Percentiles rank a stretch among this genome's conserved stretches.
Conservation (phyloP, 1,140 invertebrate genomes). For the Procambarus clarkii region DNA sequence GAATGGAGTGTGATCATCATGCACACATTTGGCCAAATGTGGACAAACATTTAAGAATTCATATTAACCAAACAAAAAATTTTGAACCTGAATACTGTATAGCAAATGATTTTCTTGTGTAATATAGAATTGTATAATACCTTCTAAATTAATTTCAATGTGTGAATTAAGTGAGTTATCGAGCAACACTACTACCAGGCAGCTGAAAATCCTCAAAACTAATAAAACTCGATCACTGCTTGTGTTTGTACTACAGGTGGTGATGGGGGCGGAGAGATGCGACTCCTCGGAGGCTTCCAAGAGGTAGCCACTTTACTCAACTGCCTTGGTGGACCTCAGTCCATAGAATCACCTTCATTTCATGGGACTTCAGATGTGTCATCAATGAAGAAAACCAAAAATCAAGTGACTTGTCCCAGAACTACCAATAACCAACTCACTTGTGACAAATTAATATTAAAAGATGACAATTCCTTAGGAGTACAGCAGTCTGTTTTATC, state of each 20-base stretch:
- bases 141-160: neutral
- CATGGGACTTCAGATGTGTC: neutral
- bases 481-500: neutral
- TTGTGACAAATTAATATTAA: neutral
- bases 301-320: constrained; percentile 34
- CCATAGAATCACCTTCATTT: neutral
- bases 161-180: too few species aligned
- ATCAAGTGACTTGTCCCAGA: neutral
- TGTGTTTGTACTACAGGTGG: neutral
- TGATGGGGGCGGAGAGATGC: constrained; percentile 17
- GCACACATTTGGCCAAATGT: too few species aligned
- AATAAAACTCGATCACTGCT: neutral
- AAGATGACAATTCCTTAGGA: neutral
- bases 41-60: too few species aligned
- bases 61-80: too few species aligned
- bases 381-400: neutral
- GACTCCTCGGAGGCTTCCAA: constrained; percentile 33
- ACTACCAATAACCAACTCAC: neutral
- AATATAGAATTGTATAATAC: neutral
- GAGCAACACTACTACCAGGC: too few species aligned
- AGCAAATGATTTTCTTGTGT: too few species aligned
- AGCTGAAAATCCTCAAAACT: neutral
- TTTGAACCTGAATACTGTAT: too few species aligned
- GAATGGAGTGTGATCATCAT: too few species aligned
- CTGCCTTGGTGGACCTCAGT: constrained; percentile 15